A percentile compares a stretch with the other conserved stretches of the same genome.
phyloP scores from a whole-genome alignment of 2,113 vertebrate genomes.

The Raja brachyura region DNA sequence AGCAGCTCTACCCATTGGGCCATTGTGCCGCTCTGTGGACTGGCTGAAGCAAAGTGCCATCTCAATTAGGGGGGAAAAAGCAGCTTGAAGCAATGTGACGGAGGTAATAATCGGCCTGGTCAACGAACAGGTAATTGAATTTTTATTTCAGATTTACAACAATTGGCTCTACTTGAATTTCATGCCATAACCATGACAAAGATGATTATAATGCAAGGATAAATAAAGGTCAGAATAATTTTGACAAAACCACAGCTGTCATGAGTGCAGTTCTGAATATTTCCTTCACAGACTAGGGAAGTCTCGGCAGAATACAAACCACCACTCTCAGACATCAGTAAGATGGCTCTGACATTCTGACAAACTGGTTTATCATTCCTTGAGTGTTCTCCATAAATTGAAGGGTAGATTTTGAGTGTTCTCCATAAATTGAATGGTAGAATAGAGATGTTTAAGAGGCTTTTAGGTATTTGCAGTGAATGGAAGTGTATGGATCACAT shows the following conservation, averaged over 20 bases:
- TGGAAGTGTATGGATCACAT: no score
- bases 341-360: not conserved
- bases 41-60: no score
- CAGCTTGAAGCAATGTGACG: not conserved
- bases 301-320: not conserved
- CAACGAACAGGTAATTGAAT: not conserved
- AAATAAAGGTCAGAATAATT: not conserved
- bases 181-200: not conserved
- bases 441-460: no score
- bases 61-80: not conserved
- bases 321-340: not conserved
- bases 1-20: no score
- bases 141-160: not conserved
- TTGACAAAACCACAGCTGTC: not conserved
- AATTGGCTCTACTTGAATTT: not conserved
- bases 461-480: no score
- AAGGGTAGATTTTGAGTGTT: not conserved
- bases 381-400: not conserved
- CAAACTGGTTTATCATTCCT: not conserved
- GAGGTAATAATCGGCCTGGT: not conserved
- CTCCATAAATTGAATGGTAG: not conserved
- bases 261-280: not conserved
- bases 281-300: not conserved
- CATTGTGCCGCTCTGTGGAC: no score
- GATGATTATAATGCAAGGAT: not conserved